These are phyloP conservation scores for Drosophila flavopinicola DNA, from an alignment of 2,888 invertebrate species.

Conservation along the genomic window DNA sequence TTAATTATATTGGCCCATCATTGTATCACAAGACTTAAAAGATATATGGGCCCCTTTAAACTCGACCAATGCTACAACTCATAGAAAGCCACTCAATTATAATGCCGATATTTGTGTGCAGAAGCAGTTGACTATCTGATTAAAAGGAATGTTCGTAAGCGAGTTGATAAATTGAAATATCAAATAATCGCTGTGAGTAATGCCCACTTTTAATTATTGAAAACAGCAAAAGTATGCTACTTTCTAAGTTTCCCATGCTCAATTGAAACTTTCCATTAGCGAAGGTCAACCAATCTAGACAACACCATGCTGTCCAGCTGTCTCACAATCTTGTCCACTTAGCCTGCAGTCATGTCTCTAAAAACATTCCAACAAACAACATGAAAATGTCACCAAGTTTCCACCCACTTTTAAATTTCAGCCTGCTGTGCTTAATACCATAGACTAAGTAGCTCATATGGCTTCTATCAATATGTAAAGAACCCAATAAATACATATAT, in stretches of 20 bases:
- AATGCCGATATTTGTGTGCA: constrained; percentile 11
- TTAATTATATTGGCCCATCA: constrained; percentile 71
- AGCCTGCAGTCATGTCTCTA: constrained; percentile 7
- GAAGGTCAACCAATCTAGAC: constrained; percentile 2
- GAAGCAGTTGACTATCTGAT: constrained; percentile 4
- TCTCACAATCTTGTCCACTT: constrained; percentile 30
- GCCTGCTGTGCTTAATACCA: constrained; percentile 10
- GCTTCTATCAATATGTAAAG: too few species aligned
- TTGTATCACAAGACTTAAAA: constrained; percentile 74
- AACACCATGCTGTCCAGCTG: background rate
- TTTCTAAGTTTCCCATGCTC: background rate
- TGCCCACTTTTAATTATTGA: background rate
- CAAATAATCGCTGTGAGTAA: constrained; percentile 6
- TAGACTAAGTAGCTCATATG: background rate
- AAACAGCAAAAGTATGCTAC: background rate
- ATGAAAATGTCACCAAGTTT: constrained; percentile 7
- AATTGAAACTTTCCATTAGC: background rate
- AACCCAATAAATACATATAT: too few species aligned
- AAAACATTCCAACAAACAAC: constrained; percentile 25
- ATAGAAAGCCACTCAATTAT: constrained; percentile 54
- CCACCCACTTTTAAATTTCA: constrained; percentile 6
- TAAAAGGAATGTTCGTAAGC: background rate
- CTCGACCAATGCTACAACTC: constrained; percentile 15
- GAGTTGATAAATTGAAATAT: constrained; percentile 25
- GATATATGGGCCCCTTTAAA: constrained; percentile 39